These are phyloP conservation scores for Blastobasis adustella DNA, from an alignment of 2,888 invertebrate genomes.

Conservation along the genomic window DNA sequence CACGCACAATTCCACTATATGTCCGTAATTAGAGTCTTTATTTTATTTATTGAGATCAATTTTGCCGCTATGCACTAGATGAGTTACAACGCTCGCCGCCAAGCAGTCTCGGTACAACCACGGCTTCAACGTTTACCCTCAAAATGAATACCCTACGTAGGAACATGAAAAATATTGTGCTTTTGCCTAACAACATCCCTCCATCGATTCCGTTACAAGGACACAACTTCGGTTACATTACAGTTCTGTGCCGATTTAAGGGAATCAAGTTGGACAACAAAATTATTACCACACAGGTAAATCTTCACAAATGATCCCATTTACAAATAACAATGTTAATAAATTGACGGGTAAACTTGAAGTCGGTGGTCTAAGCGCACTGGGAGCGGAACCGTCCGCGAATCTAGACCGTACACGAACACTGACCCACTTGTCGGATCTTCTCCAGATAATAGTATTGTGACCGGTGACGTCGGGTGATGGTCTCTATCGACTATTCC, in stretches of 20 bases:
- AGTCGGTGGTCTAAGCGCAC: no score
- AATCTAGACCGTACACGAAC: no score
- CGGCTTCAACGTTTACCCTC: constrained; percentile 1
- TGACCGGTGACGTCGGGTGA: not conserved
- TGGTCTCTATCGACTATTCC: no score
- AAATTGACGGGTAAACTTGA: no score
- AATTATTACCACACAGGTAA: not conserved
- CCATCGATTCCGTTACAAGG: constrained; percentile 20
- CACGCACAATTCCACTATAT: constrained; percentile 70
- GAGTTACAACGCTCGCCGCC: constrained; percentile 34
- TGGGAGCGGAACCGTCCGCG: no score
- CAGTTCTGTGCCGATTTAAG: constrained; percentile 20
- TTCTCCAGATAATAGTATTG: no score
- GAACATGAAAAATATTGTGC: constrained; percentile 22
- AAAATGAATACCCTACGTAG: constrained; percentile 14
- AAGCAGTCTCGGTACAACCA: constrained; percentile 2
- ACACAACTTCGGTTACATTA: constrained; percentile 16
- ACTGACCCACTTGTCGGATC: no score
- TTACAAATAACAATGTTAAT: no score
- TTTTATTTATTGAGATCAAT: constrained; percentile 70
- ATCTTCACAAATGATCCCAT: no score
- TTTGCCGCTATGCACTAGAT: constrained; percentile 58
- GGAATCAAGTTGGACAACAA: constrained; percentile 14
- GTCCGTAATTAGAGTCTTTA: constrained; percentile 59
- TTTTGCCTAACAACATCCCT: constrained; percentile 3